Evolutionary conservation across 2,888 invertebrate species (phyloP).

Genomic region (Ferrisia virgata): DNA sequence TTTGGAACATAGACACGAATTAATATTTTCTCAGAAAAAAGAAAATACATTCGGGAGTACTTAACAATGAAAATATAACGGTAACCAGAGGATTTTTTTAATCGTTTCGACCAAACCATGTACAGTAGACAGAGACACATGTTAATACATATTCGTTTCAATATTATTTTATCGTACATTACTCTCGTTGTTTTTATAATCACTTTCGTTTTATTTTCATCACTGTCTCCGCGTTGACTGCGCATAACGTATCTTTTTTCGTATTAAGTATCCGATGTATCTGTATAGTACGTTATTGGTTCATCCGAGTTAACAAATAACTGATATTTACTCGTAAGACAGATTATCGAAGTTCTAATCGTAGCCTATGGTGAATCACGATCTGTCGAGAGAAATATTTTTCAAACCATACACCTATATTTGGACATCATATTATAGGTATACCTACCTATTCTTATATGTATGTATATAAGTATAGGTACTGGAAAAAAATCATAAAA

Average conservation of each 20-base stretch:
- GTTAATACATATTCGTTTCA: no score
- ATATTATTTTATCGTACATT: not conserved
- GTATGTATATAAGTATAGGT: no score
- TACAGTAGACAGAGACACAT: no score
- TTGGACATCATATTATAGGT: no score
- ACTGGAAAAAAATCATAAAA: not conserved
- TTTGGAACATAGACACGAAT: no score
- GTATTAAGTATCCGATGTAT: not conserved
- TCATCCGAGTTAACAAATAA: not conserved
- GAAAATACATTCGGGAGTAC: no score
- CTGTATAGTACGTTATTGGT: not conserved
- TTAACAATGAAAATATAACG: no score
- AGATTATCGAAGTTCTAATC: conserved; percentile 4
- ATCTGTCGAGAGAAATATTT: conserved; percentile 6
- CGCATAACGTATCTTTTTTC: not conserved
- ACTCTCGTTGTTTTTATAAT: not conserved
- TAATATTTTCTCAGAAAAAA: no score
- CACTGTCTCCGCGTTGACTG: not conserved
- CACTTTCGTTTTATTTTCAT: conserved; percentile 9
- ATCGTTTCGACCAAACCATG: no score
- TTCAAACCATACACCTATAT: not conserved
- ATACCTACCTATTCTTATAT: not conserved
- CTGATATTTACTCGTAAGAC: conserved; percentile 11
- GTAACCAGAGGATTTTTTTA: no score
- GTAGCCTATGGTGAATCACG: conserved; percentile 26